Percentiles rank a stretch among this genome's conserved stretches.
Evolutionary conservation across 2,888 invertebrate species (phyloP).

Genomic region (Gymnoscelis rufifasciata): DNA sequence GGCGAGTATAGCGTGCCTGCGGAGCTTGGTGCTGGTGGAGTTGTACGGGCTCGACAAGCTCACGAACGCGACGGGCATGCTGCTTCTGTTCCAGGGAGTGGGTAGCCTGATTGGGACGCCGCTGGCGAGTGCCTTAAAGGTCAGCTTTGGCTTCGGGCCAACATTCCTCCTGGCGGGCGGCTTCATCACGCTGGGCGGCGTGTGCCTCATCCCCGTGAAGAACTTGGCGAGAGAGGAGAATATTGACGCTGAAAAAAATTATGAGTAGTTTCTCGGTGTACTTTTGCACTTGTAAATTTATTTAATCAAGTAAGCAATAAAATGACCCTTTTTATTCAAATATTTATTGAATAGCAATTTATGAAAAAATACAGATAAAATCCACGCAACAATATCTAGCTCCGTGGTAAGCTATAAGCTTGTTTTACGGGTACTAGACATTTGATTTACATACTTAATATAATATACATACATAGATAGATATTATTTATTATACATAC

Average conservation of each 20-base stretch:
- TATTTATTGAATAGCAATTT: neutral
- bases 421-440: no score
- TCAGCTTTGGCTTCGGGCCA: neutral
- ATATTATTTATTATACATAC: no score
- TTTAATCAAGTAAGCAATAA: conserved; percentile 3
- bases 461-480: no score
- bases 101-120: conserved; percentile 19
- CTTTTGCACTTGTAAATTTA: neutral
- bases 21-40: conserved; percentile 15
- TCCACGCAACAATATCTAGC: no score
- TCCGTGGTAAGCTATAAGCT: no score
- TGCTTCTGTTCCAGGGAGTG: conserved; percentile 20
- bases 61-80: conserved; percentile 21
- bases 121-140: neutral
- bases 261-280: neutral
- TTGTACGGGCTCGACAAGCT: conserved; percentile 23
- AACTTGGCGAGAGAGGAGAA: neutral
- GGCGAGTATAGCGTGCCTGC: conserved; percentile 7
- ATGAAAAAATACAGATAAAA: no score
- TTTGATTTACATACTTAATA: no score
- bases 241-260: neutral
- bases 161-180: conserved; percentile 1
- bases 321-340: neutral
- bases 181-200: neutral
- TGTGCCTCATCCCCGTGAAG: neutral